These are phyloP conservation scores for Geococcyx californianus DNA, from an alignment of 2,113 vertebrate species.

Conservation along the genomic window DNA sequence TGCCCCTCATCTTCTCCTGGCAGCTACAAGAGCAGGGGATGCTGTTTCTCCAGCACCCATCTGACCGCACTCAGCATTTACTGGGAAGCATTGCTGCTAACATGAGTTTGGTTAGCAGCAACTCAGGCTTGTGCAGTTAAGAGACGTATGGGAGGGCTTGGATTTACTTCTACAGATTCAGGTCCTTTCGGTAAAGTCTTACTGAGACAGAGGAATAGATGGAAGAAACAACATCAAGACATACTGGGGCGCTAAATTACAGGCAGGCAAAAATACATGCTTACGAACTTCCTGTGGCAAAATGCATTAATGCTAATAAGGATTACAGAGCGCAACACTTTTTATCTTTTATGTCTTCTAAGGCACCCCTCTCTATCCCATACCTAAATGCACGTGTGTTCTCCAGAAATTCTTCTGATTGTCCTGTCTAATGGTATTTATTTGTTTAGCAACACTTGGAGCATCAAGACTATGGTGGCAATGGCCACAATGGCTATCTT, in stretches of 20 bases:
- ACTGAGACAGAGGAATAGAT: not conserved
- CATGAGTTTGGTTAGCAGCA: fast-evolving
- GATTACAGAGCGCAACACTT: not conserved
- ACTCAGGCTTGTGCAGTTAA: too few species aligned
- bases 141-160: not conserved
- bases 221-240: not conserved
- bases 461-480: not conserved
- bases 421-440: not conserved
- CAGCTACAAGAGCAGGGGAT: not conserved
- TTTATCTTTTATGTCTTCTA: not conserved
- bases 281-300: not conserved
- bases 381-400: not conserved
- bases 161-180: not conserved
- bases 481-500: not conserved
- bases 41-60: fast-evolving
- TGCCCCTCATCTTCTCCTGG: not conserved
- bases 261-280: not conserved
- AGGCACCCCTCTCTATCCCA: not conserved
- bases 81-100: not conserved
- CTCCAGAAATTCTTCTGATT: not conserved
- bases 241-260: not conserved
- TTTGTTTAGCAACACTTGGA: not conserved
- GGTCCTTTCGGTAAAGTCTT: not conserved
- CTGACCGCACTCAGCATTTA: not conserved
- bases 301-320: not conserved